phyloP scores from a whole-genome alignment of 1,140 invertebrate species.

The Sycophila sp. region DNA sequence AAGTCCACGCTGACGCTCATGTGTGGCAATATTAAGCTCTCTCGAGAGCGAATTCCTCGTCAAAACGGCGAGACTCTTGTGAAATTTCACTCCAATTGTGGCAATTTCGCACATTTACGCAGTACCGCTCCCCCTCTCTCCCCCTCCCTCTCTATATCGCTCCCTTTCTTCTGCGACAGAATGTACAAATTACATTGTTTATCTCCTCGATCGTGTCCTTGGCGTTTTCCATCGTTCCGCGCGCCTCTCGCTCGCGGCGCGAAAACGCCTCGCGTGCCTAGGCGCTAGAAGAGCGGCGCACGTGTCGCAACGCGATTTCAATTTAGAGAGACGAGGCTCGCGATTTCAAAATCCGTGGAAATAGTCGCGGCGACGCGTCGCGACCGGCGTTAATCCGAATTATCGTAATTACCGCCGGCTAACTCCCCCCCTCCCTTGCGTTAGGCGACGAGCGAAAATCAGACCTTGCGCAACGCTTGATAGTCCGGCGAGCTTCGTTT shows the following conservation, averaged over 20 bases:
- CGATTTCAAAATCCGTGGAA: conserved; percentile 24
- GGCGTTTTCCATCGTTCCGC: not conserved
- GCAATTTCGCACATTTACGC: conserved; percentile 26
- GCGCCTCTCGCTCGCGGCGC: not conserved
- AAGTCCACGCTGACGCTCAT: not conserved
- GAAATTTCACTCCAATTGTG: conserved; percentile 33
- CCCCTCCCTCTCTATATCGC: not conserved
- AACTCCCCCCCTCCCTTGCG: not conserved
- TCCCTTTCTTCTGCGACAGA: not conserved
- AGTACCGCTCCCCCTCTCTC: not conserved
- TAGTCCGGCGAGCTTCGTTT: too few relatives aligned
- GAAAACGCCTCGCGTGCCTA: not conserved
- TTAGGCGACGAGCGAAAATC: not conserved
- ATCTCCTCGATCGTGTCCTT: conserved; percentile 23
- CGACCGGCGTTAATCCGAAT: not conserved
- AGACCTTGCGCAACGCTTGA: not conserved
- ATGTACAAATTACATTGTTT: conserved; percentile 32
- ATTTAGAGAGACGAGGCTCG: not conserved
- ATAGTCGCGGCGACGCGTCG: not conserved
- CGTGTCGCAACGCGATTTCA: conserved; percentile 13
- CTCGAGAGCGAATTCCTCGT: not conserved
- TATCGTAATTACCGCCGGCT: conserved; percentile 1
- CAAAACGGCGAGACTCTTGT: too few relatives aligned
- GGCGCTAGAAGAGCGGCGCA: not conserved
- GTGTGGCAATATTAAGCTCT: not conserved